Evolutionary conservation across 2,888 invertebrate genomes (phyloP), one percentile per base, ranked within the genome.

Genomic region (Caenorhabditis parvicauda): DNA sequence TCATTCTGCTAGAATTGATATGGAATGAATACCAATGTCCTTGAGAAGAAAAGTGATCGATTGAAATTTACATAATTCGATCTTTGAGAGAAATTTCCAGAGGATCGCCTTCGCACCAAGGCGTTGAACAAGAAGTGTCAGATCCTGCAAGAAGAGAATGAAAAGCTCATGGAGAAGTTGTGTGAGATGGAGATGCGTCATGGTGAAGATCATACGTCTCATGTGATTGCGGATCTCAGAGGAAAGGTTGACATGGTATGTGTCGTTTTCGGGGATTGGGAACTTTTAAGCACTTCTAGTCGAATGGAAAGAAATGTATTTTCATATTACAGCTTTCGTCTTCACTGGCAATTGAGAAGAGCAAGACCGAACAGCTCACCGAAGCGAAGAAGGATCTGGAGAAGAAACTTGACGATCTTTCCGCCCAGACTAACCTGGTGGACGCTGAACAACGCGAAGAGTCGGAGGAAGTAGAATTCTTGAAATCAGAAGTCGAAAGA

Each of bases 71-170:
- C 24, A n/a, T n/a, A n/a, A n/a, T n/a, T n/a, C n/a, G n/a, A n/a
- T n/a, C n/a, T n/a, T n/a, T n/a, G n/a, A n/a, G n/a, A n/a, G n/a
- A n/a, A n/a, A n/a, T 35, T 57, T 75, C 39, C 64, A 75, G 74
- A 76, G 54, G 74, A 76, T 41, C 64, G 72, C 22, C 64, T 78
- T 21, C 67, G 70, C 32, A 72, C 74, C 14, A 78, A 78, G 35
- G 77, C 74, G 2, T 68, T 78, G 17, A 65, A 72, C 35, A 67
- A 68, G 48, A 78, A 77, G 60, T 67, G 76, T 24, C 72, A 72
- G 12, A 57, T 70, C 12, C 59, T 77, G 41, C 74, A 75, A 32
- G 68, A 75, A 38, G 75, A 77, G 51, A 70, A 76, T 46, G 76
- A 77, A 50, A 63, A 72, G 41, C 58, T 77, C 5, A 62, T 69